These are phyloP conservation scores for Peromyscus polionotus DNA, from an alignment of 2,113 vertebrate genomes.

Conservation along the genomic window DNA sequence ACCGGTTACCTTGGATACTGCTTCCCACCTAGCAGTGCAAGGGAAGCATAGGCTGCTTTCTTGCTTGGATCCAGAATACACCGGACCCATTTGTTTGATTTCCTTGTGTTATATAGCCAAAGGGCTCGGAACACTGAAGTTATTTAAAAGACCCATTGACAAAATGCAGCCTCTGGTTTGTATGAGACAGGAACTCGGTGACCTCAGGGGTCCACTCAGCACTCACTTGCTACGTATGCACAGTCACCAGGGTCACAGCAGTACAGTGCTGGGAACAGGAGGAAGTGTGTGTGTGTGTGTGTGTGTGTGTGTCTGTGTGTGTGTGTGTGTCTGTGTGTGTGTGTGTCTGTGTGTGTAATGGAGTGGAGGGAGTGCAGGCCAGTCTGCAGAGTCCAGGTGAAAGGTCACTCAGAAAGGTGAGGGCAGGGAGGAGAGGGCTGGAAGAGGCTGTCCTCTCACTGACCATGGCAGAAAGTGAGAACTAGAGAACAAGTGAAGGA, in stretches of 20 bases:
- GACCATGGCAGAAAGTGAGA: neutral
- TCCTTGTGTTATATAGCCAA: constrained; percentile 34
- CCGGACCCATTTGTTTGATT: constrained; percentile 7
- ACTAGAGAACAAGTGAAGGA: neutral
- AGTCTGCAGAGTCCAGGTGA: neutral
- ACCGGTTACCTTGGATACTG: constrained; percentile 1
- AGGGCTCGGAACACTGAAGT: neutral
- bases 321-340: no score
- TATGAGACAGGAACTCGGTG: neutral
- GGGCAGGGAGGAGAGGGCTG: neutral
- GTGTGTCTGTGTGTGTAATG: no score
- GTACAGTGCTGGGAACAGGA: neutral
- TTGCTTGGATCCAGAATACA: constrained; percentile 21
- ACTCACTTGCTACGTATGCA: neutral
- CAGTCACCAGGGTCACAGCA: neutral
- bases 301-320: no score
- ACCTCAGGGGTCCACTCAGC: neutral
- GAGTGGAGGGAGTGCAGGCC: neutral
- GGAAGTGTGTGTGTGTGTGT: neutral
- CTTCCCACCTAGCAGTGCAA: constrained; percentile 1
- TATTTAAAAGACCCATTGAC: neutral
- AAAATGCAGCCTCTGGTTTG: neutral
- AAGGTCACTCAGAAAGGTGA: neutral
- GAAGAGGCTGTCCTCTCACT: neutral
- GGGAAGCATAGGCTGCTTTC: neutral